Conservation (phyloP, 2,113 vertebrate species). For the Platichthys stellatus region DNA sequence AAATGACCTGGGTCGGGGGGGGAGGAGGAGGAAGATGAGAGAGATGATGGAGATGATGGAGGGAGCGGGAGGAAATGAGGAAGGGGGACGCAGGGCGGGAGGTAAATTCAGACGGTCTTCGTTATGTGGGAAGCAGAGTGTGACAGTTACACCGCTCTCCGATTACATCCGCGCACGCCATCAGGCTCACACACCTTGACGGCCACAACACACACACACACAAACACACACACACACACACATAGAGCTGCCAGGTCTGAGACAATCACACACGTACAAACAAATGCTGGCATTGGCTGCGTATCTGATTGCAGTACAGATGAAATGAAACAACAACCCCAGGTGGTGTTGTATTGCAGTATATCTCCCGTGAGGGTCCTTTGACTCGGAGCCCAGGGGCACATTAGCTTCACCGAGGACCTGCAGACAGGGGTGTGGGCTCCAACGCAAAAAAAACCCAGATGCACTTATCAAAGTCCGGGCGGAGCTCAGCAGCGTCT, state of each 20-base stretch:
- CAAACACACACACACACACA: slow-evolving; percentile 14
- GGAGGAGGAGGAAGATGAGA: neutral
- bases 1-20: slow-evolving; percentile 51
- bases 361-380: slow-evolving; percentile 44
- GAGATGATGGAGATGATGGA: slow-evolving; percentile 2
- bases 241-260: slow-evolving; percentile 41
- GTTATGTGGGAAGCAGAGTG: slow-evolving; percentile 67
- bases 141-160: slow-evolving; percentile 56
- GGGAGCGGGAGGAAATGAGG: slow-evolving; percentile 1
- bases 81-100: slow-evolving; percentile 5
- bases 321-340: slow-evolving; percentile 72
- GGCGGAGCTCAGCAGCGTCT: slow-evolving; percentile 3
- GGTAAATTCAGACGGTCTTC: slow-evolving; percentile 43
- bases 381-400: slow-evolving; percentile 49
- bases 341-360: slow-evolving; percentile 53
- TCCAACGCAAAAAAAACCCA: slow-evolving; percentile 37
- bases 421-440: slow-evolving; percentile 12
- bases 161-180: slow-evolving; percentile 48
- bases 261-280: slow-evolving; percentile 11
- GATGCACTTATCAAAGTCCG: slow-evolving; percentile 29
- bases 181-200: slow-evolving; percentile 61
- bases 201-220: slow-evolving; percentile 38
- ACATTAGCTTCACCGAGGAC: slow-evolving; percentile 24
- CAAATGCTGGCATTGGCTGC: slow-evolving; percentile 42
- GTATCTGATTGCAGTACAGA: slow-evolving; percentile 57